phyloP scores from a whole-genome alignment of 1,140 invertebrate species.

The Brachionus rubens region DNA sequence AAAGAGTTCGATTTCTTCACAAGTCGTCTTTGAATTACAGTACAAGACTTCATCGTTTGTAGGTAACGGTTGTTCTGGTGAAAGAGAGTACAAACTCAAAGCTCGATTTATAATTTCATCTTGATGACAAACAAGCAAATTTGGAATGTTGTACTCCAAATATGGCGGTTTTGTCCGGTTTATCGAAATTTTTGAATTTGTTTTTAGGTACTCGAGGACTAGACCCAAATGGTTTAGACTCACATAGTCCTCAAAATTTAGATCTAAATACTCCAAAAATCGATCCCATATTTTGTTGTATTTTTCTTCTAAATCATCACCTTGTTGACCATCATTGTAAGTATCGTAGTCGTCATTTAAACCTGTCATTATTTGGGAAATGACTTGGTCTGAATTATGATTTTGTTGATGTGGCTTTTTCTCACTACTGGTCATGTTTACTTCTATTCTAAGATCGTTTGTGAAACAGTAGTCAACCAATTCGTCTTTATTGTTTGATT shows the following conservation, averaged over 20 bases:
- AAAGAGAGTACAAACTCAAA: neutral
- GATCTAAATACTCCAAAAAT: slow-evolving; percentile 51
- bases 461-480: neutral
- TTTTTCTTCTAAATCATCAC: slow-evolving; percentile 47
- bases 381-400: neutral
- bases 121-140: slow-evolving; percentile 53
- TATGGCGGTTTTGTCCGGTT: slow-evolving; percentile 49
- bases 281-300: slow-evolving; percentile 51
- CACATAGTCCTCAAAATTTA: slow-evolving; percentile 53
- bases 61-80: slow-evolving; percentile 49
- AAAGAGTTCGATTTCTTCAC: slow-evolving; percentile 52
- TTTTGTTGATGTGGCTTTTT: neutral
- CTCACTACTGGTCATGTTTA: neutral
- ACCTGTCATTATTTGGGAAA: neutral
- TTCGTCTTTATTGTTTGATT: neutral
- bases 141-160: slow-evolving; percentile 50
- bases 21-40: slow-evolving; percentile 53
- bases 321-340: neutral
- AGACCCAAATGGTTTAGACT: slow-evolving; percentile 55
- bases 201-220: slow-evolving; percentile 48
- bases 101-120: slow-evolving; percentile 48
- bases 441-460: neutral
- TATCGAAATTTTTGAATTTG: slow-evolving; percentile 47
- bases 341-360: neutral
- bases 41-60: slow-evolving; percentile 54